phyloP scores from a whole-genome alignment of 1,140 invertebrate genomes.

The Drosophila neocordata region DNA sequence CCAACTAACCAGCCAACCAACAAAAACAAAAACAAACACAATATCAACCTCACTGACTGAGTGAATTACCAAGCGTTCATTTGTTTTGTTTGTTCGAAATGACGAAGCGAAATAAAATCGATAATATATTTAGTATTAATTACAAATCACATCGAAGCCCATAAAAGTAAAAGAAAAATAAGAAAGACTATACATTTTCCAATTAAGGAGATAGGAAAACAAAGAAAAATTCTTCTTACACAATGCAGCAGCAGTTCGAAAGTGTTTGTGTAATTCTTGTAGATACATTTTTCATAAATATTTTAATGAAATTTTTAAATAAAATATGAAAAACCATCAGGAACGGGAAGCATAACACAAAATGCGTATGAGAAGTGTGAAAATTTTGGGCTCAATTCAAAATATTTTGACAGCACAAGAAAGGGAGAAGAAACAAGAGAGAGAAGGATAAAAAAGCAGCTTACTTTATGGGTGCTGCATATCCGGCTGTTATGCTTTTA shows the following conservation, averaged over 20 bases:
- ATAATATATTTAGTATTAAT: constrained; percentile 27
- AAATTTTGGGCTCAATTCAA: constrained; percentile 59
- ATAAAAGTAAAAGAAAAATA: constrained; percentile 9
- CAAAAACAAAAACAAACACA: constrained; percentile 12
- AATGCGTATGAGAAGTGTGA: constrained; percentile 39
- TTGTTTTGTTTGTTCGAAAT: neutral
- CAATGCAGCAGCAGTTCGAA: too few relatives aligned
- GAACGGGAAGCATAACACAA: neutral
- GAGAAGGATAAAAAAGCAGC: neutral
- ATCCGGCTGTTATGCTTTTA: constrained; percentile 33
- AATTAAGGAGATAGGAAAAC: neutral
- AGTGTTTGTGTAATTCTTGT: too few relatives aligned
- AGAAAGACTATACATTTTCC: neutral
- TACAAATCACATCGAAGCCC: constrained; percentile 17
- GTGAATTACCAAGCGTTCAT: constrained; percentile 1
- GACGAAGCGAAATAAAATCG: constrained; percentile 13
- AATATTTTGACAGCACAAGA: constrained; percentile 45
- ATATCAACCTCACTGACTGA: neutral
- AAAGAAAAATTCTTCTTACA: neutral
- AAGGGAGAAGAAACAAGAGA: neutral
- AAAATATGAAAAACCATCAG: neutral
- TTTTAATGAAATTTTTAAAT: too few relatives aligned
- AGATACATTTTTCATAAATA: too few relatives aligned
- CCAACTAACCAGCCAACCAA: constrained; percentile 7
- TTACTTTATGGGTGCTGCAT: neutral